Base-by-base conservation (phyloP, 2,797 vertebrate genomes). In the Centroberyx gerrardi region DNA sequence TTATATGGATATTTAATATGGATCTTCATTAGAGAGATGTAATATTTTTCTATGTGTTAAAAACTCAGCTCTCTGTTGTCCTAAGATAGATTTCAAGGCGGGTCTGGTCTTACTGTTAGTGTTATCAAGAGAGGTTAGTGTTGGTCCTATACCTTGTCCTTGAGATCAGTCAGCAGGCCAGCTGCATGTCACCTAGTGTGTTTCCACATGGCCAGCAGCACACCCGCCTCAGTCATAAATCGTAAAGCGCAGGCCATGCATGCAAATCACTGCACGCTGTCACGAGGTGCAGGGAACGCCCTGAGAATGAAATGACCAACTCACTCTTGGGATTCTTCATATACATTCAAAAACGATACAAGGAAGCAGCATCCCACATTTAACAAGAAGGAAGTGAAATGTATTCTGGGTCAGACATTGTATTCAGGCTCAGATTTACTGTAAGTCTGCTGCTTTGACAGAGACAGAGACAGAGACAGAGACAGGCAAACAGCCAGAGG, bases 291-390 rank as follows among this genome's bases (percentile, higher is more conserved):
- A 62, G 59, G 44, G 44, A 53, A 49, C 68, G 33, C 46, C 18
- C 10, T 10, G 7, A 12, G 13, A 44, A 44, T 44, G 8, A 44
- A 44, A 14, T 3, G 13, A 10, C 38, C 38, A 6, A 10, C 9
- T 44, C 42, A 14, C 9, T 14, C 8, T 44, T 7, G 1, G 12
- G 15, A 56, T 60, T 31, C 38, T 54, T 55, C 29, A 27, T 76
- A 48, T 67, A 76, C 78, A 55, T 10, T 82, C n/a, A 74, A 54
- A 76, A 74, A 52, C 58, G 8, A 72, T 29, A 46, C 18, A 52
- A 77, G 33, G 44, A 17, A 62, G 52, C 46, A 49, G 46, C 71
- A 51, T 62, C 5, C 0, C 33, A 31, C 51, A 38, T 62, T 36
- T 15, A 52, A 33, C 28, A 51, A 22, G 22, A 22, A 22, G 18